These are phyloP conservation scores for Acrocera orbiculus DNA, from an alignment of 2,888 invertebrate genomes.

Conservation along the genomic window DNA sequence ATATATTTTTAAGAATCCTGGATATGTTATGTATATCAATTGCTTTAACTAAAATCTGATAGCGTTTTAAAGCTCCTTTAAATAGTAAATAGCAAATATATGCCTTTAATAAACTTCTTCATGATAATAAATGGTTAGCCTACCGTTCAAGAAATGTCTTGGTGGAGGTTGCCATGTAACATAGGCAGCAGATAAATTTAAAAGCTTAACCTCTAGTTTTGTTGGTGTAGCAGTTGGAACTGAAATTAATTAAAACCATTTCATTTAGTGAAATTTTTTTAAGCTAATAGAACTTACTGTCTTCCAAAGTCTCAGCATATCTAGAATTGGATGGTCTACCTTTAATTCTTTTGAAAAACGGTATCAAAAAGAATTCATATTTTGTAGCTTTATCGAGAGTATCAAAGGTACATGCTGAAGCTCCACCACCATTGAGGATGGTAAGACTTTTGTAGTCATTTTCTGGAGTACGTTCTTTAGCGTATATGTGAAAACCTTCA, in stretches of 20 bases:
- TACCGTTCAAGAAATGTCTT: constrained; percentile 56
- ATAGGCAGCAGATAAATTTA: constrained; percentile 62
- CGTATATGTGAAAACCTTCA: constrained; percentile 68
- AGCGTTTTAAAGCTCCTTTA: constrained; percentile 50
- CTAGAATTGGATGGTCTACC: constrained; percentile 74
- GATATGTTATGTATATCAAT: constrained; percentile 37
- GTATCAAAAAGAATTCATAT: constrained; percentile 84
- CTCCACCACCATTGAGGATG: constrained; percentile 49
- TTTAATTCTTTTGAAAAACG: constrained; percentile 74
- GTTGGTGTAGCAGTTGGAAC: constrained; percentile 73
- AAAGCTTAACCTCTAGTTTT: constrained; percentile 62
- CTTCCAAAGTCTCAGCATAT: constrained; percentile 63
- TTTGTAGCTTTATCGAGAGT: constrained; percentile 65
- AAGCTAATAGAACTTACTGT: constrained; percentile 44
- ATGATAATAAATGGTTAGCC: constrained; percentile 6
- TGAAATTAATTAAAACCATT: constrained; percentile 22
- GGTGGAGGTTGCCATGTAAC: constrained; percentile 76
- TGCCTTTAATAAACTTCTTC: background rate
- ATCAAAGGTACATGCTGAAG: constrained; percentile 57
- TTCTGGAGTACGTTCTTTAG: constrained; percentile 37
- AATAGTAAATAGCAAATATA: background rate
- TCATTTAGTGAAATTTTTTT: constrained; percentile 4
- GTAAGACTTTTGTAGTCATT: constrained; percentile 53
- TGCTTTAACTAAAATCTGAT: constrained; percentile 52
- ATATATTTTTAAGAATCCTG: constrained; percentile 49